Base-by-base conservation (phyloP, 2,113 vertebrate genomes). In the Rhinoptilus africanus region DNA sequence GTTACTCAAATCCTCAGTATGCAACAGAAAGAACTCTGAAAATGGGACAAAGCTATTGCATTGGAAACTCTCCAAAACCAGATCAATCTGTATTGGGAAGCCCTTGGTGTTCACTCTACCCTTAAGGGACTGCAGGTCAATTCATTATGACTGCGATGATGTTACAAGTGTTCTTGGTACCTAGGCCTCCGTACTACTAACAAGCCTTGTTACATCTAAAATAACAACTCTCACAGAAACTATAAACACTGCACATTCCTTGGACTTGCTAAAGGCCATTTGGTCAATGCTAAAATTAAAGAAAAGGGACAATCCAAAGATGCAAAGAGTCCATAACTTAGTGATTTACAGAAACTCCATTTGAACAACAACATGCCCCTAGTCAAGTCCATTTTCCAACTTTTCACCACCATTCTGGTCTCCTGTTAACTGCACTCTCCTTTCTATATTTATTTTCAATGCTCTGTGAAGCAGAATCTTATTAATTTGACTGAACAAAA, bases 11-110 rank as follows among this genome's bases (percentile, higher is more conserved):
- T 48, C 48, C 50, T 89, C 34, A 37, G 48, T 9, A 72, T 30
- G 43, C 53, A 68, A 75, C 48, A 93, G 39, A 66, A 94, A 85
- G 48, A 32, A 60, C 30, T 75, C 57, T 79, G 71, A 93, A 94
- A 93, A 93, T 18, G 27, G 57, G 77, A 64, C 24, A 3, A 67
- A 92, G 27, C 53, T 60, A 91, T 72, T 77, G 47, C 45, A 37
- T 67, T 92, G 95, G 78, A 86, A 94, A 90, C 45, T n/a, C 32
- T 89, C 88, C 95, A 94, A 76, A 83, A 93, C 0, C 26, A 85
- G 47, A 89, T 92, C 71, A 80, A 15, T 77, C 80, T 74, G 14
- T 50, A 88, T 2, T 14, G 67, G 67, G 54, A 95, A 92, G 71
- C 45, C 73, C 71, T 79, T 39, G 50, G 41, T 80, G 47, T 43